Conservation (phyloP, 2,797 vertebrate genomes). For the Squalus acanthias region DNA sequence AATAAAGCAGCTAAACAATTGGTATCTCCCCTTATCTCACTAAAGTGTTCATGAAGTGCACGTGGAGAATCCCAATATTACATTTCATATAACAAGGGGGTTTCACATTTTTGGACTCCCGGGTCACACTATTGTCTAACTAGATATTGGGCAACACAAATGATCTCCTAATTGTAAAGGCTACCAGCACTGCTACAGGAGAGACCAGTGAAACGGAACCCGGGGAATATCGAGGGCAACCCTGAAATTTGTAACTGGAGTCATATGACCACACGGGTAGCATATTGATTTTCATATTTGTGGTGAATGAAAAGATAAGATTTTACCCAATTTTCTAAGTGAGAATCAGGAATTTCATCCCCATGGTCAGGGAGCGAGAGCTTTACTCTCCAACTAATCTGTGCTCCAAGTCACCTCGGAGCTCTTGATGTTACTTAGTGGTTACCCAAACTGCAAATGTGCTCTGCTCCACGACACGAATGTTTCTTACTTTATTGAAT, state of each 20-base stretch:
- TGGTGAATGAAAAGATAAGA: neutral
- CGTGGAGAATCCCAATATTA: neutral
- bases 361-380: neutral
- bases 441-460: neutral
- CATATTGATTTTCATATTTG: neutral
- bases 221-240: neutral
- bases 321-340: neutral
- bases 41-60: neutral
- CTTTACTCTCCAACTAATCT: neutral
- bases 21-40: neutral
- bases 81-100: neutral
- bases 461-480: too few species aligned
- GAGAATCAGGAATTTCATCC: neutral
- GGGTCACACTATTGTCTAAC: neutral
- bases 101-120: neutral
- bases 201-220: neutral
- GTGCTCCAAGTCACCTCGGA: neutral
- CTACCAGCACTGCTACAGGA: neutral
- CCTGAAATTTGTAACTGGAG: neutral
- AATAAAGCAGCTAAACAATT: neutral
- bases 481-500: neutral
- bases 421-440: neutral
- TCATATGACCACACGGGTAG: neutral
- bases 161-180: neutral
- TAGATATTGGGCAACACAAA: neutral